Evolutionary conservation across 2,888 invertebrate genomes (phyloP).

Genomic region (Laothoe populi): DNA sequence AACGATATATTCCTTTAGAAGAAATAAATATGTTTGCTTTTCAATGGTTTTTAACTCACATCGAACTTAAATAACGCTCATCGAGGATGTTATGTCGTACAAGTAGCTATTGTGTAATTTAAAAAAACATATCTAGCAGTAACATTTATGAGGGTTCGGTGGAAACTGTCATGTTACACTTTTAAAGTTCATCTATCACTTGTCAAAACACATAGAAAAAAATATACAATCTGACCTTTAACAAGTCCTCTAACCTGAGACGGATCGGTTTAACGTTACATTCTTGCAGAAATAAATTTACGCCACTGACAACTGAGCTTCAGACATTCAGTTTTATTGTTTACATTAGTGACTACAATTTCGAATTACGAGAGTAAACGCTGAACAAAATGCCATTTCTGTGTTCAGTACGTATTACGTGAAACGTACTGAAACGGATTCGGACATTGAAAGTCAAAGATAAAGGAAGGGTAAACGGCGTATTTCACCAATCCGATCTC

Average conservation of each 20-base stretch:
- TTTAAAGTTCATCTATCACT: too few species aligned
- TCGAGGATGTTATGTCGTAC: too few species aligned
- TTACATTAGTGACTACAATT: background rate
- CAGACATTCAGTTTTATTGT: background rate
- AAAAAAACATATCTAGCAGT: too few species aligned
- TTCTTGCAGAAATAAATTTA: background rate
- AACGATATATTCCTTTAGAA: too few species aligned
- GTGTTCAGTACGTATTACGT: slow-evolving; percentile 53
- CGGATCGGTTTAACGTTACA: background rate
- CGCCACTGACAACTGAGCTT: background rate
- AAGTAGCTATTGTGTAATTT: too few species aligned
- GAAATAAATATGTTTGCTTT: too few species aligned
- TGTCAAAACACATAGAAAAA: background rate
- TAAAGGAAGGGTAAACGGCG: slow-evolving; percentile 54
- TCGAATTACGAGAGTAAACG: slow-evolving; percentile 38
- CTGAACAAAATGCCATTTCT: slow-evolving; percentile 41
- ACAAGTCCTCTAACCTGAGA: background rate
- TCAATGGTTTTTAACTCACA: too few species aligned
- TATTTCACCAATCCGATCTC: slow-evolving; percentile 45
- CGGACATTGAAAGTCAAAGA: slow-evolving; percentile 53
- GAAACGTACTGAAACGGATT: slow-evolving; percentile 58
- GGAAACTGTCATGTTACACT: too few species aligned
- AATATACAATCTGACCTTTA: background rate
- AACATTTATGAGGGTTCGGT: too few species aligned
- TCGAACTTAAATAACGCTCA: too few species aligned